A percentile compares a stretch with the other conserved stretches of the same genome.
phyloP scores from a whole-genome alignment of 2,888 invertebrate genomes.

The Fragum fragum region DNA sequence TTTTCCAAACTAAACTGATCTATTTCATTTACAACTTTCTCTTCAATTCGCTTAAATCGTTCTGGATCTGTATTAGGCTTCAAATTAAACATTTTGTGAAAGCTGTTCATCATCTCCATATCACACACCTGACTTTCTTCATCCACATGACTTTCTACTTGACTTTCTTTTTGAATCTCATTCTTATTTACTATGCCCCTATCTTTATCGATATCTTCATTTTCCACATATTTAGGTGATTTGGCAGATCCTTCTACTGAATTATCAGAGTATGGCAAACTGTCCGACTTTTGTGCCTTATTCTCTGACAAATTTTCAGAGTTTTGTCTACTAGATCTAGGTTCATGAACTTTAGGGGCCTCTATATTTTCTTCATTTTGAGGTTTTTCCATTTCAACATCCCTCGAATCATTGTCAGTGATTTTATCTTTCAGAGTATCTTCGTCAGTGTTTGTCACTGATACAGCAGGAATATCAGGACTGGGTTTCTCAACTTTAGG shows the following conservation, averaged over 20 bases:
- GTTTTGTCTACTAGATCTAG: neutral
- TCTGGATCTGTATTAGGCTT: conserved; percentile 29
- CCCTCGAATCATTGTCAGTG: neutral
- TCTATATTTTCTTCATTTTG: neutral
- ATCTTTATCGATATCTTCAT: neutral
- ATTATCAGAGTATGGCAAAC: too few species aligned
- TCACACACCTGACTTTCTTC: neutral
- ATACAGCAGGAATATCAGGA: neutral
- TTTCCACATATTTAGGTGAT: neutral
- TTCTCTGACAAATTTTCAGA: neutral
- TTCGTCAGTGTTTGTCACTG: neutral
- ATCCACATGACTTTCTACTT: neutral
- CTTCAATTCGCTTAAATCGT: conserved; percentile 2
- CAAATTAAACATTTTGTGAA: conserved; percentile 16
- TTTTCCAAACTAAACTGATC: neutral
- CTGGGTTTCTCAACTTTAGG: neutral
- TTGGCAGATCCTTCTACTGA: neutral
- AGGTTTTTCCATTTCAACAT: neutral
- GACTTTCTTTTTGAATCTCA: neutral
- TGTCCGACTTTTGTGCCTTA: too few species aligned
- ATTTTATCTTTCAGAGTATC: neutral
- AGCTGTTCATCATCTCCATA: neutral
- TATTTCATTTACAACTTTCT: neutral
- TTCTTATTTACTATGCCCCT: neutral
- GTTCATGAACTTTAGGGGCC: neutral